phyloP scores from a whole-genome alignment of 2,888 invertebrate species.

The Scaptomyza tumidula region DNA sequence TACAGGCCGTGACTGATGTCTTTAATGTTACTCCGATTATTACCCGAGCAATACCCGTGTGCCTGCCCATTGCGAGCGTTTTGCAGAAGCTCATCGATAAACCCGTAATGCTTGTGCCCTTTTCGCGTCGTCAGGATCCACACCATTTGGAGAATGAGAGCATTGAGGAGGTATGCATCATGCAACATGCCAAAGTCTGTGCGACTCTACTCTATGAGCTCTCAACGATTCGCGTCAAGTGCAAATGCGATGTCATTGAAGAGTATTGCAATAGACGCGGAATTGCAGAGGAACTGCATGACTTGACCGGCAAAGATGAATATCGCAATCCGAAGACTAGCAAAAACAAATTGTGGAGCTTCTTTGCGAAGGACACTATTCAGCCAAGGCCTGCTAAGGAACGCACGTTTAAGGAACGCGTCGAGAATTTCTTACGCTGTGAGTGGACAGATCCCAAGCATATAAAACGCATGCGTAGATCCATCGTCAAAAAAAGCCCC shows the following conservation, averaged over 20 bases:
- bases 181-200: conserved; percentile 36
- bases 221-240: conserved; percentile 16
- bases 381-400: background rate
- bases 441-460: background rate
- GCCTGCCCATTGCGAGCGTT: conserved; percentile 54
- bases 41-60: conserved; percentile 32
- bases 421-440: background rate
- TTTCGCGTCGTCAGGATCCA: conserved; percentile 31
- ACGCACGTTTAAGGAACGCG: background rate
- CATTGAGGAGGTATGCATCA: conserved; percentile 18
- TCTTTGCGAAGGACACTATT: background rate
- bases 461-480: background rate
- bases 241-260: conserved; percentile 41
- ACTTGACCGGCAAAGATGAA: background rate
- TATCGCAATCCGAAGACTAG: rapidly evolving
- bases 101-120: conserved; percentile 49
- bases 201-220: conserved; percentile 39
- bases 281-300: conserved; percentile 21
- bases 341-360: background rate
- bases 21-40: conserved; percentile 8
- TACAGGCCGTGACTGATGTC: conserved; percentile 8
- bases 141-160: conserved; percentile 40
- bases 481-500: background rate
- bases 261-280: conserved; percentile 47
- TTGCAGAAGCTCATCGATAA: conserved; percentile 31